phyloP scores from a whole-genome alignment of 2,113 vertebrate genomes.

The Odontophorus gujanensis region DNA sequence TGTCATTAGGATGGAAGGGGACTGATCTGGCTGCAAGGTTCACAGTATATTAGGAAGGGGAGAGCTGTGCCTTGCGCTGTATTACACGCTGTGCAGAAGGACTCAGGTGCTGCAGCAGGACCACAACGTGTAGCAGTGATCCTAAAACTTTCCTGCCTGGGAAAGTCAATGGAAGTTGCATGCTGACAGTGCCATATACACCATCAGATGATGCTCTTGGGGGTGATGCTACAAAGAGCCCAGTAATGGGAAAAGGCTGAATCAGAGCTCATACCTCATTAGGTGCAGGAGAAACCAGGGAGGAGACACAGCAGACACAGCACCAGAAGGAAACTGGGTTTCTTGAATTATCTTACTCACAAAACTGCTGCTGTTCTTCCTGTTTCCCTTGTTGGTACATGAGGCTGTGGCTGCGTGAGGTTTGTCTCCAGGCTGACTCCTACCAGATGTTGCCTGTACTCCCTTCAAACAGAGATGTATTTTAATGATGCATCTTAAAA shows the following conservation, averaged over 20 bases:
- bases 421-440: constrained; percentile 4
- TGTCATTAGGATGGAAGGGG: fast-evolving
- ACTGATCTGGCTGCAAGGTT: background rate
- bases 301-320: background rate
- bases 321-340: background rate
- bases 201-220: background rate
- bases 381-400: background rate
- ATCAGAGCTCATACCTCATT: background rate
- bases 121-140: background rate
- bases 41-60: background rate
- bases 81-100: background rate
- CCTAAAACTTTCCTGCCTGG: background rate
- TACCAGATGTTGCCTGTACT: constrained; percentile 5
- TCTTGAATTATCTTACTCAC: background rate
- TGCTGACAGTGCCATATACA: background rate
- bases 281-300: background rate
- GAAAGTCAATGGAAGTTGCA: background rate
- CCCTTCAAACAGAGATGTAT: background rate
- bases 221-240: background rate
- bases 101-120: background rate
- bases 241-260: background rate
- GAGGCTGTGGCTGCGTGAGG: background rate
- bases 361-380: background rate
- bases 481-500: constrained; percentile 8
- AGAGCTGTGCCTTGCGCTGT: background rate